Evolutionary conservation across 1,140 invertebrate genomes (phyloP).

Genomic region (Drosophila subobscura): DNA sequence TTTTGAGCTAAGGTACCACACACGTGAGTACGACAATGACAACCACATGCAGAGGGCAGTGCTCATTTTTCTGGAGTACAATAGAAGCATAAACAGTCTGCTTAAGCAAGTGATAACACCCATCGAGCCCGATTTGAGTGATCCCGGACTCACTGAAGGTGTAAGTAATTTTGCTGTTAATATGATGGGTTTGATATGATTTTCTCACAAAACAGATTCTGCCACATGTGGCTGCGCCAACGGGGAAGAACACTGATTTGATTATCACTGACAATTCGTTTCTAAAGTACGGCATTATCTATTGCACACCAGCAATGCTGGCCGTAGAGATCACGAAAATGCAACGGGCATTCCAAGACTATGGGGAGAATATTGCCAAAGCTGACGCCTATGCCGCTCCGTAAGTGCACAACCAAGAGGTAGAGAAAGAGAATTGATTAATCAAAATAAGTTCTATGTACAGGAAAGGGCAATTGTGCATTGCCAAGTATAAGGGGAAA

Average conservation of each 20-base stretch:
- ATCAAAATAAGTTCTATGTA: not conserved
- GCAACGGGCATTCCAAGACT: conserved; percentile 62
- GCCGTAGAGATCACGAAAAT: conserved; percentile 62
- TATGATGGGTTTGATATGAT: not conserved
- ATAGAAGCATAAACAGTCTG: conserved; percentile 66
- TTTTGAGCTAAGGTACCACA: conserved; percentile 55
- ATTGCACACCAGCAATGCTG: conserved; percentile 55
- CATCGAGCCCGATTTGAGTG: conserved; percentile 34
- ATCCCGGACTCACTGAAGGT: conserved; percentile 34
- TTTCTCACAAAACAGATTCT: conserved; percentile 48
- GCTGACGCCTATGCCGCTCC: conserved; percentile 45
- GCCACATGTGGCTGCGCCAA: conserved; percentile 36
- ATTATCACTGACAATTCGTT: conserved; percentile 72
- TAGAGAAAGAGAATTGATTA: not conserved
- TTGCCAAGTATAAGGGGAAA: conserved; percentile 68
- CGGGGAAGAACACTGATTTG: conserved; percentile 55
- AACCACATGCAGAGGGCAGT: conserved; percentile 55
- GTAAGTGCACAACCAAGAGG: conserved; percentile 24
- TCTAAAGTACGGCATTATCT: conserved; percentile 56
- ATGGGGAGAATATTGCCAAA: conserved; percentile 51
- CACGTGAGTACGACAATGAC: conserved; percentile 19
- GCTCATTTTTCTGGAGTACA: conserved; percentile 39
- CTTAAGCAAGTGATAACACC: conserved; percentile 52
- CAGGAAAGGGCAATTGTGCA: conserved; percentile 61
- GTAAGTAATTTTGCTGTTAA: conserved; percentile 22